These are phyloP conservation scores for Pachymerium ferrugineum DNA, from an alignment of 2,888 invertebrate genomes.

Conservation along the genomic window DNA sequence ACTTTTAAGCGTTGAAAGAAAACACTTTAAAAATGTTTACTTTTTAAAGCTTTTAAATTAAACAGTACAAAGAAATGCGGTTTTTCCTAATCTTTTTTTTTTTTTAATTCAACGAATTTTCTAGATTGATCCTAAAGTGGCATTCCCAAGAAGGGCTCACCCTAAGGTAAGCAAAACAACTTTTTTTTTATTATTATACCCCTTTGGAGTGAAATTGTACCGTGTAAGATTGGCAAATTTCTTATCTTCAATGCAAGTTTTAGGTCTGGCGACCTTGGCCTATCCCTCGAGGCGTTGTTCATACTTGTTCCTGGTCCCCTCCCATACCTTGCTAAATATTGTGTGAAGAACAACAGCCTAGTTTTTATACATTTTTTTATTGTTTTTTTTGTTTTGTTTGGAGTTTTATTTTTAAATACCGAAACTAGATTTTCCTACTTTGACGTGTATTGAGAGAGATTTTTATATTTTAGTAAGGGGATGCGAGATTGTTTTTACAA, in stretches of 20 bases:
- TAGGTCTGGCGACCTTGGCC: conserved; percentile 32
- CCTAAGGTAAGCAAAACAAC: conserved; percentile 74
- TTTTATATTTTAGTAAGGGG: no score
- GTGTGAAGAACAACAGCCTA: conserved; percentile 14
- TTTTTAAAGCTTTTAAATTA: no score
- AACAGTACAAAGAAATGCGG: neutral
- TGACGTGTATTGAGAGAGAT: no score
- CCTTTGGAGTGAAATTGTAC: neutral
- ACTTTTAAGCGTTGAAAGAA: no score
- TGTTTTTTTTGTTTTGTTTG: neutral
- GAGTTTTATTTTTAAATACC: neutral
- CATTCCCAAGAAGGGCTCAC: conserved; percentile 98
- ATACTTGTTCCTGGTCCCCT: conserved; percentile 24
- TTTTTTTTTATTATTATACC: neutral
- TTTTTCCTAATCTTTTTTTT: conserved; percentile 34
- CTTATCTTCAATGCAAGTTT: conserved; percentile 4
- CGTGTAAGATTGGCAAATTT: conserved; percentile 30
- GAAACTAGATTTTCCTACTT: no score
- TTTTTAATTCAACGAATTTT: conserved; percentile 44
- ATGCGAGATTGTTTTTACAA: no score
- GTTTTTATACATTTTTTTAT: conserved; percentile 10
- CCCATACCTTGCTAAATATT: conserved; percentile 3
- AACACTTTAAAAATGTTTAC: no score
- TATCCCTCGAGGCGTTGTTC: conserved; percentile 30
- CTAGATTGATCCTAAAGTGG: conserved; percentile 99